A percentile compares a stretch with the other conserved stretches of the same genome.
These are phyloP conservation scores for Tribolium freemani DNA, from an alignment of 2,888 invertebrate species.

Conservation along the genomic window DNA sequence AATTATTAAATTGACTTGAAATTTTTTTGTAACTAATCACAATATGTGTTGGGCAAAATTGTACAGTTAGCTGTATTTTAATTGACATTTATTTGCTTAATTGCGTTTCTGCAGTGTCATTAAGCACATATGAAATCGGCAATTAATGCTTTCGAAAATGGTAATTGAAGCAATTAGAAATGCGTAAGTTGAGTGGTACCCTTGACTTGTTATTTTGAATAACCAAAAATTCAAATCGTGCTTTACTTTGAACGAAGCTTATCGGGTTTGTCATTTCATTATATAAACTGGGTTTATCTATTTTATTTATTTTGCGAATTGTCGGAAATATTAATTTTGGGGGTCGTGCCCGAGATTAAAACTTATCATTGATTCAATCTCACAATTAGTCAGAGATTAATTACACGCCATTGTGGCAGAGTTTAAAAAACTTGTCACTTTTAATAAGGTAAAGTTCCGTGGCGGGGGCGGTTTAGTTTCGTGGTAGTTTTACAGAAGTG, in stretches of 20 bases:
- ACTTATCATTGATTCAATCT: constrained; percentile 26
- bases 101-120: background rate
- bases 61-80: background rate
- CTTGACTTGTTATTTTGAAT: background rate
- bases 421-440: background rate
- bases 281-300: background rate
- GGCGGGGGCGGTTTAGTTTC: background rate
- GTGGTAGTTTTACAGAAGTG: constrained; percentile 16
- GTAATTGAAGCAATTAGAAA: background rate
- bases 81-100: background rate
- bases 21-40: background rate
- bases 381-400: constrained; percentile 6
- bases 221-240: constrained; percentile 9
- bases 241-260: constrained; percentile 5
- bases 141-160: background rate
- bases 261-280: constrained; percentile 1
- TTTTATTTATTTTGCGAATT: constrained; percentile 15
- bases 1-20: background rate
- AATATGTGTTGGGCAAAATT: background rate
- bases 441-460: constrained; percentile 18
- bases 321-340: constrained; percentile 11
- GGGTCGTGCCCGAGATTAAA: constrained; percentile 14
- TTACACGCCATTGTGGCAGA: constrained; percentile 1
- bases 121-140: background rate
- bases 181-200: background rate